These are phyloP conservation scores for Psittacula cyanocephala DNA, from an alignment of 2,113 vertebrate genomes.

Conservation along the genomic window DNA sequence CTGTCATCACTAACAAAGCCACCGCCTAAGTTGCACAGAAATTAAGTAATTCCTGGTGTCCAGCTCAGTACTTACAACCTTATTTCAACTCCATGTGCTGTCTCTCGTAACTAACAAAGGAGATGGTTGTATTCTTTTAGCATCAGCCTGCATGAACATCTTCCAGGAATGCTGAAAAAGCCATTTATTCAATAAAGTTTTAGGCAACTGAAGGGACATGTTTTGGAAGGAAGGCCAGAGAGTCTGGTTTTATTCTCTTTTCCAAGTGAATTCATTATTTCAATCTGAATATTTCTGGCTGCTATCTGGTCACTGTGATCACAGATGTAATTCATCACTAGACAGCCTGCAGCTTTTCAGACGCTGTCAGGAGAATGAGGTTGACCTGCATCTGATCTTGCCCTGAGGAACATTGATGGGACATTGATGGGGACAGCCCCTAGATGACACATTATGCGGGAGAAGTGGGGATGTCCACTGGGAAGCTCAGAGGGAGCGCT, in stretches of 20 bases:
- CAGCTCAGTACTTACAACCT: not conserved
- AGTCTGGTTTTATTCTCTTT: not conserved
- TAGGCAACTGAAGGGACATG: not conserved
- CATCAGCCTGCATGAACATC: not conserved
- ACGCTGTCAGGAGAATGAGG: not conserved
- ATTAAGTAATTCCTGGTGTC: not conserved
- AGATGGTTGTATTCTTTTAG: not conserved
- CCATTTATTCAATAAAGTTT: not conserved
- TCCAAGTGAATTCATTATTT: not conserved
- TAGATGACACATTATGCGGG: not conserved
- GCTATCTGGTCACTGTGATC: not conserved
- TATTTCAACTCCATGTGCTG: not conserved
- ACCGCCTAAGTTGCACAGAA: not conserved
- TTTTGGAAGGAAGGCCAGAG: not conserved
- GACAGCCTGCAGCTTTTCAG: not conserved
- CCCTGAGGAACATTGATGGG: not conserved
- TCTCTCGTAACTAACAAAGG: not conserved
- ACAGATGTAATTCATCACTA: not conserved
- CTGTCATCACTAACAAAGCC: not conserved
- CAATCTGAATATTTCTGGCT: not conserved
- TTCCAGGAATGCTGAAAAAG: slow-evolving; percentile 1
- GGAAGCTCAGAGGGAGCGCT: rapidly evolving
- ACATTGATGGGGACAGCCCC: not conserved
- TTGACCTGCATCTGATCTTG: not conserved
- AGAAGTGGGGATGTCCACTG: not conserved